Percentiles rank a stretch among this genome's conserved stretches.
Evolutionary conservation across 2,113 vertebrate species (phyloP).

Genomic region (Megaptera novaeangliae): DNA sequence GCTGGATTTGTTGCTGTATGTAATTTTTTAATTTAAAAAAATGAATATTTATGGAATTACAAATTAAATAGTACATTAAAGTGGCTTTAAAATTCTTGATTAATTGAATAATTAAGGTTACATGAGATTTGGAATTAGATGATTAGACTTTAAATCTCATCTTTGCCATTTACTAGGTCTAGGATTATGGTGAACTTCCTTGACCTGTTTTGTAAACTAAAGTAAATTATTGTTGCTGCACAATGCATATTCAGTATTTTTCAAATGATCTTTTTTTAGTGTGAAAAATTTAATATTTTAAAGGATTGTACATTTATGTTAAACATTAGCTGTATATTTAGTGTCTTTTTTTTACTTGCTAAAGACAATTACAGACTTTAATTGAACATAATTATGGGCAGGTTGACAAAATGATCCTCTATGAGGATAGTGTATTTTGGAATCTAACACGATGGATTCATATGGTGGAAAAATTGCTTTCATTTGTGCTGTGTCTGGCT

Average conservation of each 20-base stretch:
- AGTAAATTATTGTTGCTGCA: not conserved
- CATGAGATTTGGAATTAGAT: not conserved
- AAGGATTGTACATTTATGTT: not conserved
- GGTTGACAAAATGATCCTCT: not conserved
- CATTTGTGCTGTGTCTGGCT: not conserved
- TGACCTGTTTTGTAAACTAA: slow-evolving; percentile 17
- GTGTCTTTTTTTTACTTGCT: not conserved
- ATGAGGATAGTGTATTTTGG: not conserved
- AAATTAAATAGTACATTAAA: not conserved
- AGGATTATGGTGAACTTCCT: not conserved
- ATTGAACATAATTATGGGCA: not conserved
- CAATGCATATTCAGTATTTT: not conserved
- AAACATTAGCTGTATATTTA: not conserved
- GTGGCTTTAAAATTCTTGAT: slow-evolving; percentile 10
- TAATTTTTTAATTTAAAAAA: slow-evolving; percentile 7
- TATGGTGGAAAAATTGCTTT: slow-evolving; percentile 8
- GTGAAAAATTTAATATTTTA: not conserved
- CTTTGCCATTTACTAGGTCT: not conserved
- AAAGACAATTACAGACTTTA: not conserved
- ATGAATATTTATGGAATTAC: not conserved
- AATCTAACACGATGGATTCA: not conserved
- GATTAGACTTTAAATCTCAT: not conserved
- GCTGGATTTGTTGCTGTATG: not conserved
- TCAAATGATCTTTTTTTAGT: not conserved
- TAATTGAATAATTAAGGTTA: not conserved